phyloP scores from a whole-genome alignment of 2,888 invertebrate species.

The Oscheius sp. region DNA sequence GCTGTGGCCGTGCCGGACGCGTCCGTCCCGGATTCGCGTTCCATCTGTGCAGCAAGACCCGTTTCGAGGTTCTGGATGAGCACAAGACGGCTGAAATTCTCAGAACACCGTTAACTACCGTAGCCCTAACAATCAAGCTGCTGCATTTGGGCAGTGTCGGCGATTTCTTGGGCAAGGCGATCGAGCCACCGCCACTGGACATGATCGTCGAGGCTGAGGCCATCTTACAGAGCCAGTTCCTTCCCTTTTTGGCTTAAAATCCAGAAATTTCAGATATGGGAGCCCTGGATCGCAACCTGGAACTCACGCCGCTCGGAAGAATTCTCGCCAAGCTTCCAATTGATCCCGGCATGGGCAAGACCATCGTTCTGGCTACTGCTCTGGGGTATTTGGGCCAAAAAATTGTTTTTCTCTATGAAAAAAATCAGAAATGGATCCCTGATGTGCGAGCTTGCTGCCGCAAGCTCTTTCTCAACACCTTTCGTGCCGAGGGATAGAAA shows the following conservation, averaged over 20 bases:
- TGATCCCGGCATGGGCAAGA: constrained; percentile 94
- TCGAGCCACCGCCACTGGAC: constrained; percentile 95
- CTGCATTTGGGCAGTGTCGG: constrained; percentile 90
- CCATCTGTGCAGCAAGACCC: constrained; percentile 83
- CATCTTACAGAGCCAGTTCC: constrained; percentile 76
- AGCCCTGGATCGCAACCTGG: constrained; percentile 87
- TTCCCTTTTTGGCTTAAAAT: neutral
- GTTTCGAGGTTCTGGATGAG: constrained; percentile 78
- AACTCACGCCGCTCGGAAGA: constrained; percentile 90
- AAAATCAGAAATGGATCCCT: constrained; percentile 85
- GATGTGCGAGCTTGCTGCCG: constrained; percentile 91
- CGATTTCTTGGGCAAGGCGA: constrained; percentile 89
- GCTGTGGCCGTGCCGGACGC: constrained; percentile 93
- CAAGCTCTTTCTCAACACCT: constrained; percentile 93
- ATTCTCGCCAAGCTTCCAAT: constrained; percentile 94
- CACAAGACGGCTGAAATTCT: constrained; percentile 97
- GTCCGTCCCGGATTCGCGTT: constrained; percentile 93
- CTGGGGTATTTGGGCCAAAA: constrained; percentile 77
- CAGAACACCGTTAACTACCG: constrained; percentile 92
- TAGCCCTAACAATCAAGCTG: constrained; percentile 90
- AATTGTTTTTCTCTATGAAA: no score
- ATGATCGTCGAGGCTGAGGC: constrained; percentile 98
- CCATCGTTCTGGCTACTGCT: constrained; percentile 93
- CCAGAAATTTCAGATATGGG: constrained; percentile 55
- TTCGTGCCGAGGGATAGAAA: constrained; percentile 80